Base-by-base conservation (phyloP, 1,140 invertebrate species). In the Himalopsyche phryganea region DNA sequence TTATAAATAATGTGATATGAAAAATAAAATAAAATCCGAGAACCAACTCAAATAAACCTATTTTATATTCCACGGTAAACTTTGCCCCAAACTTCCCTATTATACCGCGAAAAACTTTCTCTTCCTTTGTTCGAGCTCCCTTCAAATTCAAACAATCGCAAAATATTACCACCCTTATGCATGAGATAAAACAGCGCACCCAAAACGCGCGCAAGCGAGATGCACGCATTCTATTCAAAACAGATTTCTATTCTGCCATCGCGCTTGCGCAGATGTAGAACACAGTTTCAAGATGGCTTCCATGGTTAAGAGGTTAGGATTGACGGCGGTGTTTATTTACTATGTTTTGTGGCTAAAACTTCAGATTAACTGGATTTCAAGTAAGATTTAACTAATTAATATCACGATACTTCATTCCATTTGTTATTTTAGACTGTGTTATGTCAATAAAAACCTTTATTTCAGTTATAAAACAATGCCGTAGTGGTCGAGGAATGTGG, bases 91-190 rank as follows among this genome's bases (percentile, higher is more conserved):
- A 48, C 32, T 41, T 62, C 42, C 52, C 52, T 38, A 28, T 48
- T 53, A 44, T 55, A 58, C 61, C 56, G 51, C 56, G 61, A 63
- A 63, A 54, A 63, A 63, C 61, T 63, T 63, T 63, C 61, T 56
- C 28, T 32, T 59, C 61, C 46, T 59, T 63, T 63, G 61, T 63
- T 58, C n/a, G 20, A 48, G 32, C n/a, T 20, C 45, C 52, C 45
- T 33, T n/a, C 32, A 13, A 32, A 17, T 20, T 15, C 50, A 38
- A 23, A 7, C 46, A 13, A 13, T n/a, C 42, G 18, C 13, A 40
- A 40, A n/a, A 15, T 15, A 13, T 53, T 10, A n/a, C 14, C 42
- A 46, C 46, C 54, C 45, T 35, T 35, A 56, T 28, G 42, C 14
- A 20, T 7, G 54, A 44, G 45, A 49, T 13, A 36, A 10, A 19